Evolutionary conservation across 1,140 invertebrate species (phyloP), one percentile per base, ranked within the genome.

Genomic region (Littorina saxatilis): DNA sequence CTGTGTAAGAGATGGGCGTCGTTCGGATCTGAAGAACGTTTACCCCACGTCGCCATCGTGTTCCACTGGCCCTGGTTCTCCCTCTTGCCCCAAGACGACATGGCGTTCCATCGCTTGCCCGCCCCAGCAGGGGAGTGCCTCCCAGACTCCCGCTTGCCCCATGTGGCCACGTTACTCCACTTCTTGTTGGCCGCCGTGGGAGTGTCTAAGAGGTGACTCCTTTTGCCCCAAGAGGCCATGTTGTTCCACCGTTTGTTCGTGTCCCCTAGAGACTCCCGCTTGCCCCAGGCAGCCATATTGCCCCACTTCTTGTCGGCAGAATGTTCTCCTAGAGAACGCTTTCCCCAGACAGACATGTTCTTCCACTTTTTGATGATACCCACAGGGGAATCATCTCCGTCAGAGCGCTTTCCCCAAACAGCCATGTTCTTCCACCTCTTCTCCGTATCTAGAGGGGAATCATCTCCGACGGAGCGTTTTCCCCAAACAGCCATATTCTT

Each of bases 61-160:
- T 39, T 40, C 76, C 76, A 78, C 43, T 47, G 43, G 43, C 17
- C 43, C 17, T 32, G 66, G 66, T 68, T 68, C 37, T 20, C 70
- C 4, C 76, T 4, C 76, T 78, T 78, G 76, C 76, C 76, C 76
- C 76, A 78, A 11, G 76, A 37, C 17, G 55, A 20, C 55, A 78
- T 17, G 11, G 29, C 17, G 37, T 58, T 78, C 74, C 74, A 72
- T 20, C n/a, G 27, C 32, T 77, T 77, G 52, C 61, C 27, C 35
- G 23, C 39, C 4, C 17, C 43, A 5, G n/a, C 43, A 5, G n/a
- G 27, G 4, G n/a, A 50, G 7, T 17, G 15, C 37, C 15, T 13
- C 40, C 35, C 15, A 52, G 23, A 27, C 52, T 61, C 52, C 47
- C 74, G 47, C 39, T 77, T 77, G 50, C 74, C 74, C 74, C 74